Conservation (phyloP, 1,140 invertebrate species). For the Chlorops oryzae region DNA sequence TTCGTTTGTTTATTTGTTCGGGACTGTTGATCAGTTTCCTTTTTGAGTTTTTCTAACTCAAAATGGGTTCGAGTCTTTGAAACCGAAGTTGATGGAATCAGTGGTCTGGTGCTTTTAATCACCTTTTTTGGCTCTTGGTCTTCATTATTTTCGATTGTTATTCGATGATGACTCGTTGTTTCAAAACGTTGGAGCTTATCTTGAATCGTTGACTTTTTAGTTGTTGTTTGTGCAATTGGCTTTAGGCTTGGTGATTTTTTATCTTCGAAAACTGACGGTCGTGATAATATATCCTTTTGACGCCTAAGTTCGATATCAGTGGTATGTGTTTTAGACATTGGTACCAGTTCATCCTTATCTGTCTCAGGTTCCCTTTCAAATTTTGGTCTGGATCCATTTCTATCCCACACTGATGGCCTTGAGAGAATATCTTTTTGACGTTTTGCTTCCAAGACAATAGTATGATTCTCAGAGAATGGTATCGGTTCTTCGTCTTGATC, state of each 20-base stretch:
- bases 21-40: too few relatives aligned
- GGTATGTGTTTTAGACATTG: slow-evolving; percentile 35
- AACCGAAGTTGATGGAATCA: slow-evolving; percentile 18
- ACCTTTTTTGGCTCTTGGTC: too few relatives aligned
- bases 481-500: slow-evolving; percentile 14
- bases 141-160: too few relatives aligned
- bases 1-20: slow-evolving; percentile 13
- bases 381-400: neutral
- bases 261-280: slow-evolving; percentile 48
- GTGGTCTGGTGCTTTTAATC: too few relatives aligned
- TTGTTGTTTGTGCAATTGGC: neutral
- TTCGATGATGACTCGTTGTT: too few relatives aligned
- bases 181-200: too few relatives aligned
- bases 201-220: slow-evolving; percentile 1
- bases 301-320: slow-evolving; percentile 35
- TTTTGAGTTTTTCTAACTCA: too few relatives aligned
- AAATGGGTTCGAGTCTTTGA: neutral
- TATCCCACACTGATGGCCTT: slow-evolving; percentile 44
- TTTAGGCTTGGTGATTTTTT: neutral
- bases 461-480: slow-evolving; percentile 21
- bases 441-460: slow-evolving; percentile 5
- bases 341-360: slow-evolving; percentile 22
- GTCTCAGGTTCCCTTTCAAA: slow-evolving; percentile 5
- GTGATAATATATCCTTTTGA: slow-evolving; percentile 50
- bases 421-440: slow-evolving; percentile 46